A percentile compares a stretch with the other conserved stretches of the same genome.
These are phyloP conservation scores for Idaea aversata DNA, from an alignment of 2,888 invertebrate genomes.

Conservation along the genomic window DNA sequence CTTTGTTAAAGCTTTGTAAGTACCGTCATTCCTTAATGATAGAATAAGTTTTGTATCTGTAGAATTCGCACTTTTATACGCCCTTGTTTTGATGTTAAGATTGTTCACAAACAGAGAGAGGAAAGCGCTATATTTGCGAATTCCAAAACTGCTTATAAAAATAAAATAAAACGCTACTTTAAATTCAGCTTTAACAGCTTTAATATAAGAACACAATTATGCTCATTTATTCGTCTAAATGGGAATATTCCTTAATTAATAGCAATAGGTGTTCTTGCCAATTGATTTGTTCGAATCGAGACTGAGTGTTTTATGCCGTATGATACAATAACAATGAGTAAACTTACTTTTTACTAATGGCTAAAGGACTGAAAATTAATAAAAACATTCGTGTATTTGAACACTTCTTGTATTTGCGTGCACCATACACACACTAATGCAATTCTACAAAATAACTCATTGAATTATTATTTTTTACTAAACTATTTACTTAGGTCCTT, in stretches of 20 bases:
- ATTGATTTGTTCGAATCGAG: neutral
- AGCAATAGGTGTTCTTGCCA: neutral
- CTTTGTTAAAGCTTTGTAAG: neutral
- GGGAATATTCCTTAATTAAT: neutral
- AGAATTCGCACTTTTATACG: slow-evolving; percentile 48
- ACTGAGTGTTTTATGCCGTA: neutral
- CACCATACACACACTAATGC: too few species aligned
- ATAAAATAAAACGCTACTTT: neutral
- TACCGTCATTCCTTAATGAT: slow-evolving; percentile 21
- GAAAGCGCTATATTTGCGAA: neutral
- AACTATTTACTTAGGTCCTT: neutral
- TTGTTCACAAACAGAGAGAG: neutral
- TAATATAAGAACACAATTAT: neutral
- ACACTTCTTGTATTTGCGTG: too few species aligned
- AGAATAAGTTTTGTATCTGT: slow-evolving; percentile 35
- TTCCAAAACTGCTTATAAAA: too few species aligned
- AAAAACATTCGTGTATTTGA: too few species aligned
- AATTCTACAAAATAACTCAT: neutral
- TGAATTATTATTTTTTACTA: neutral
- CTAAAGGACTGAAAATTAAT: too few species aligned
- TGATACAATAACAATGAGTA: too few species aligned
- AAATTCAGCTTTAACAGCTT: neutral
- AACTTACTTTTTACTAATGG: too few species aligned
- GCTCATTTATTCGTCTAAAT: neutral
- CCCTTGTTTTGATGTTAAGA: neutral